Evolutionary conservation across 2,113 vertebrate genomes (phyloP), one percentile per base, ranked within the genome.

Genomic region (Kryptolebias marmoratus): DNA sequence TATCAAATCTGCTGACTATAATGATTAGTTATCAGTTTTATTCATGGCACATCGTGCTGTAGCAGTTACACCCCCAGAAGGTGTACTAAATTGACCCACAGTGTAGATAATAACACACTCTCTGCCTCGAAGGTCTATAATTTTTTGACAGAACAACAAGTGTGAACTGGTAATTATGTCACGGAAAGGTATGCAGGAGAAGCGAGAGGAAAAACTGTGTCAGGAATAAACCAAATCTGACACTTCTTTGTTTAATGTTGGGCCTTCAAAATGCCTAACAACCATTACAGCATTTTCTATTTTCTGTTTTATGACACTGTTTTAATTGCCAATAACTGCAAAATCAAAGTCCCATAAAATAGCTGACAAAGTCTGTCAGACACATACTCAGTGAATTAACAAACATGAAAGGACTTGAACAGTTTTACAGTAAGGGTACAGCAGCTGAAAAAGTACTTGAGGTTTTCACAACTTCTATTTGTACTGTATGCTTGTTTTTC

Each of bases 261-360:
- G 22, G 47, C 53, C 16, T 10, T 61, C 50, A 59, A 71, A 30
- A 64, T 36, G 52, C 58, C 53, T 27, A 36, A 58, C 66, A 73
- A 77, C 28, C 0, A 44, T 63, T n/a, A 47, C 53, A 49, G 1
- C 5, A 62, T 73, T 45, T 84, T 78, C 71, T 78, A 55, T 81
- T 71, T 65, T 68, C 22, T 60, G n/a, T 53, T 53, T 53, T 53
- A 53, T 53, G 10, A 8, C 49, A 3, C 28, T 31, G 4, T 58
- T 78, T 84, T 77, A 39, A 60, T 49, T 63, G 16, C 30, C 49
- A 65, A 55, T n/a, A 49, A 55, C 54, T 66, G 45, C 44, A 47
- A n/a, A 55, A 66, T 68, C 56, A 22, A 16, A 70, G 16, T 30
- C 65, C 13, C 15, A 73, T 88, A 66, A 88, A 85, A 66, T 62